Conservation (phyloP, 1,140 invertebrate genomes). For the Holcopasites calliopsidis region DNA sequence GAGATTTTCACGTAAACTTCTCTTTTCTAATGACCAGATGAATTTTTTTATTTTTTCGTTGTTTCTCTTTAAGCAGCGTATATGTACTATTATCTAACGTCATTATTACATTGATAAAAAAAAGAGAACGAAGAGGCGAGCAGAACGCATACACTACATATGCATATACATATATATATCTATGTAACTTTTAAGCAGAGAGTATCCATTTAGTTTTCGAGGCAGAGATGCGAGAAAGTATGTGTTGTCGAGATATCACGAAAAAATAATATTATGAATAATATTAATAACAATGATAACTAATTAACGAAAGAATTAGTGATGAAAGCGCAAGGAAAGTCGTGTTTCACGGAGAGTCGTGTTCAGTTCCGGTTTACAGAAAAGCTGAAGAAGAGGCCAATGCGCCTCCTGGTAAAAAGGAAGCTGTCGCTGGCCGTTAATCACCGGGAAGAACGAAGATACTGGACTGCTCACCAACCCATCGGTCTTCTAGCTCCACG, state of each 20-base stretch:
- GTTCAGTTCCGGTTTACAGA: constrained; percentile 40
- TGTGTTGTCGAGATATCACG: constrained; percentile 8
- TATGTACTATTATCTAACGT: constrained; percentile 23
- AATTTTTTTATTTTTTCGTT: constrained; percentile 35
- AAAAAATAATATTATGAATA: no score
- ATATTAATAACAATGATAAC: neutral
- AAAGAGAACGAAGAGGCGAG: neutral
- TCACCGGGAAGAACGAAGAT: constrained; percentile 49
- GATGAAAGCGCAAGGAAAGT: neutral
- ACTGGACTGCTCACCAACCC: constrained; percentile 42
- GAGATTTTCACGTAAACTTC: constrained; percentile 7
- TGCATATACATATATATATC: constrained; percentile 52
- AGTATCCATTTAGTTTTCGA: constrained; percentile 54
- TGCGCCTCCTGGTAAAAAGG: neutral
- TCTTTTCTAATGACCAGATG: neutral
- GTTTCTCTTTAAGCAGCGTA: constrained; percentile 49
- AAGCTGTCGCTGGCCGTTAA: neutral
- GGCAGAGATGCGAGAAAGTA: neutral
- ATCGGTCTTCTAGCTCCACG: constrained; percentile 58
- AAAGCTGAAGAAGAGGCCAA: constrained; percentile 16
- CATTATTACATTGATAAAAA: constrained; percentile 12
- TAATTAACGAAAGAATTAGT: neutral
- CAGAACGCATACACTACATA: constrained; percentile 48
- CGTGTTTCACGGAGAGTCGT: constrained; percentile 18
- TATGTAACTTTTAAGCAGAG: constrained; percentile 60